These are phyloP conservation scores for Aurelia sp. DNA, from an alignment of 30 jellyfish, hydroid and myxozoan genomes.

Conservation along the genomic window DNA sequence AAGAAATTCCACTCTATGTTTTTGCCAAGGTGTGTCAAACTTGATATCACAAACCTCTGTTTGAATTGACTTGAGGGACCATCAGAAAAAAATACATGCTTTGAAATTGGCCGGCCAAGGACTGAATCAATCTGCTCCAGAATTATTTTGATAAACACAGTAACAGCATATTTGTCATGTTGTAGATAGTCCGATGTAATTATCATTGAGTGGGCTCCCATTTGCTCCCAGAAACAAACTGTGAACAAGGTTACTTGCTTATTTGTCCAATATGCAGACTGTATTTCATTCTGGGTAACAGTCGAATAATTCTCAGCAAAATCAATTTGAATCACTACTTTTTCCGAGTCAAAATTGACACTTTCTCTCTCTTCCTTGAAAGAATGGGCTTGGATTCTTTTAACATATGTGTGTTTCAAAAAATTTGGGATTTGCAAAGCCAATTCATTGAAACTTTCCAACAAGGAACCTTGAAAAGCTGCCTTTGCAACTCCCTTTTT, in stretches of 20 bases:
- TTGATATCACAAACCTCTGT: constrained; percentile 11
- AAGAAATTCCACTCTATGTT: constrained; percentile 11
- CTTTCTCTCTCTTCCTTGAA: constrained; percentile 14
- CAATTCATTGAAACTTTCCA: constrained; percentile 8
- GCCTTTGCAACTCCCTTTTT: background rate
- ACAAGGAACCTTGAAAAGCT: constrained; percentile 1
- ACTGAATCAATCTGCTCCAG: constrained; percentile 10
- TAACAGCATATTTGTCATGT: constrained; percentile 6
- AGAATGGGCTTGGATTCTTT: background rate
- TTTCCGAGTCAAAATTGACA: constrained; percentile 7
- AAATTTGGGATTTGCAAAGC: constrained; percentile 1
- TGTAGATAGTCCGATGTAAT: constrained; percentile 10
- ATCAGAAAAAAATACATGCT: constrained; percentile 10
- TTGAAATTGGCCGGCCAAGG: constrained; percentile 7
- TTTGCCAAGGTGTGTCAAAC: constrained; percentile 18
- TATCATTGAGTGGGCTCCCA: constrained; percentile 14
- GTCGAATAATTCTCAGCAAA: constrained; percentile 10
- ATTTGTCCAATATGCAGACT: constrained; percentile 16
- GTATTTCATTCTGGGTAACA: constrained; percentile 10
- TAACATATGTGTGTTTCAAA: constrained; percentile 11
- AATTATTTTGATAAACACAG: constrained; percentile 2
- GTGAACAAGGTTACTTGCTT: constrained; percentile 5
- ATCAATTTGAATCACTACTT: constrained; percentile 3
- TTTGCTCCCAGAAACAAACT: constrained; percentile 14
- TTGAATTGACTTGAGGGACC: constrained; percentile 13